Evolutionary conservation across 1,140 invertebrate species (phyloP), one percentile per base, ranked within the genome.

Genomic region (Zaprionus kolodkinae): DNA sequence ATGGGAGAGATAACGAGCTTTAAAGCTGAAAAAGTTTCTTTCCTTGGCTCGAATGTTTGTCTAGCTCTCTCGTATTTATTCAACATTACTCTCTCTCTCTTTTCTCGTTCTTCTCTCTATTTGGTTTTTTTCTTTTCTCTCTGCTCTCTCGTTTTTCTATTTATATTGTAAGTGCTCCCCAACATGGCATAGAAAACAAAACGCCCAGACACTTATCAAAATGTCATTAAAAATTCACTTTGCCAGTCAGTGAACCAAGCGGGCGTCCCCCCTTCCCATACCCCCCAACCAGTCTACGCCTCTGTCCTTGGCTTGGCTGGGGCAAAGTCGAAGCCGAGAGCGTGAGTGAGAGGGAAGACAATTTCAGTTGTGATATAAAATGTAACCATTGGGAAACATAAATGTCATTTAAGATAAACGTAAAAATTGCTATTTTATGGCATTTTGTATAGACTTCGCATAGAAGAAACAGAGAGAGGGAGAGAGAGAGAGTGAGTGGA

Each of bases 351-450:
- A 59, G 48, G 43, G 21, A 62, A 43, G 55, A 54, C 67, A 78
- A 72, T 78, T 86, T 86, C 75, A 79, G 72, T 83, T 88, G 10
- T 75, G 74, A 81, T 89, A 84, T 81, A 78, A 87, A 88, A 88
- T 89, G 80, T 81, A 89, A 71, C 85, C 80, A 89, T 78, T 78
- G 84, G 84, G 84, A 89, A 81, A 83, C 84, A 88, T 88, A 88
- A 88, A 88, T 88, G 84, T 89, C 84, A 88, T 89, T 88, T 84
- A 69, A 89, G 85, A 88, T 89, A 89, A 89, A 84, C 77, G 74
- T 80, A 78, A 84, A 88, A 88, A 88, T 81, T 89, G 84, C 57
- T 68, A 80, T 89, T 88, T 88, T 62, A 89, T 81, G 84, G 71
- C 68, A 61, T 56, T 68, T 78, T 55, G 60, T 69, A 66, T 68